Conservation (phyloP, 2,113 vertebrate species). For the Gallinago jamesoni region DNA sequence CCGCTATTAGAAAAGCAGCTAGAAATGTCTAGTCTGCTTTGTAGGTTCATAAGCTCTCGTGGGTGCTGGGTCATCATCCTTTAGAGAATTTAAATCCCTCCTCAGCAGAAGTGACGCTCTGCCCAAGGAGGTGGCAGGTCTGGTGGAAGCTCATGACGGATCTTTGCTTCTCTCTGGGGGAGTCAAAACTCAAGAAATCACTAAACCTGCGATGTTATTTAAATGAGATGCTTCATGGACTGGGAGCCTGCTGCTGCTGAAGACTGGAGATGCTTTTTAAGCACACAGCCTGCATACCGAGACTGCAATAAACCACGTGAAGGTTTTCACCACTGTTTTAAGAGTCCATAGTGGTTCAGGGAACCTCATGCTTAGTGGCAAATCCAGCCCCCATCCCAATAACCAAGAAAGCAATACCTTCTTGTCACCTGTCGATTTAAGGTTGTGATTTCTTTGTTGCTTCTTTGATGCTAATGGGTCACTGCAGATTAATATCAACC, state of each 20-base stretch:
- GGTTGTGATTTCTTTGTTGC: background rate
- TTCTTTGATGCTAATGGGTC: background rate
- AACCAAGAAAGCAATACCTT: background rate
- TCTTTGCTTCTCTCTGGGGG: background rate
- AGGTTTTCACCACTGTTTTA: background rate
- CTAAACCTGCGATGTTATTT: background rate
- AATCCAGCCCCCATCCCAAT: background rate
- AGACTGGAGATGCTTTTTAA: background rate
- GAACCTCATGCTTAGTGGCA: background rate
- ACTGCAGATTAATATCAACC: background rate
- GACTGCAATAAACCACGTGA: background rate
- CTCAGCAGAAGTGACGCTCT: background rate
- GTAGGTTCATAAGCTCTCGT: background rate
- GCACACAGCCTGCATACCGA: background rate
- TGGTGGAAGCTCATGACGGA: background rate
- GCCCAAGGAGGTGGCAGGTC: background rate
- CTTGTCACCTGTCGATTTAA: background rate
- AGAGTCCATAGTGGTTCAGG: background rate
- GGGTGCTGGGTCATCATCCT: background rate
- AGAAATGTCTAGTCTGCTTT: background rate
- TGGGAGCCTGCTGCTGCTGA: background rate
- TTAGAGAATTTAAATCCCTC: background rate
- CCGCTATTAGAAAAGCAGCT: constrained; percentile 9
- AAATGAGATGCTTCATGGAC: background rate
- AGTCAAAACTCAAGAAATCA: background rate